Conservation (phyloP, 2,797 vertebrate genomes). For the Acanthis flammea region DNA sequence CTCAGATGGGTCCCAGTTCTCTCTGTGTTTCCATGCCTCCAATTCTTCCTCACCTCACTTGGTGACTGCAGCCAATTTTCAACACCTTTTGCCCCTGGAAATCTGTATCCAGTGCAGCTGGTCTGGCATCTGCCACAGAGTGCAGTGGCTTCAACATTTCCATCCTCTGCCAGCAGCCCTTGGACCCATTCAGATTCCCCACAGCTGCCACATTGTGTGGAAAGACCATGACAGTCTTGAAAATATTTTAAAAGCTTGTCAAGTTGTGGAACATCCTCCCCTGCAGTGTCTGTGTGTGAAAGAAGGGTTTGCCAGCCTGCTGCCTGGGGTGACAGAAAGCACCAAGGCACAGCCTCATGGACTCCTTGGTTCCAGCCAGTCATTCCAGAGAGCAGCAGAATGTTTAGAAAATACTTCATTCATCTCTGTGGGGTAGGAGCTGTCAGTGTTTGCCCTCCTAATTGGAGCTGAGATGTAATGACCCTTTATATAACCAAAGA, state of each 20-base stretch:
- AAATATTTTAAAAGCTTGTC: background rate
- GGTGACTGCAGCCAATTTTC: background rate
- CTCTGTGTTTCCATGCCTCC: background rate
- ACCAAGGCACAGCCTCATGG: background rate
- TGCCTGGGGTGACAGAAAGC: background rate
- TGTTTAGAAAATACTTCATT: background rate
- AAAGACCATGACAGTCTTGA: background rate
- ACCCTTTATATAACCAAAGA: background rate
- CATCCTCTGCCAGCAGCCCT: background rate
- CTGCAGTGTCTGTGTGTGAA: background rate
- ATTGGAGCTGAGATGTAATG: conserved; percentile 5
- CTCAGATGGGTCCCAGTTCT: background rate
- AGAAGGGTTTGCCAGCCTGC: background rate
- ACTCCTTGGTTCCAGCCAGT: background rate
- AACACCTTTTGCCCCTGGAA: background rate
- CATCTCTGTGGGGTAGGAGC: background rate
- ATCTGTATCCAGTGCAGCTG: background rate
- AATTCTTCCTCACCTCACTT: background rate
- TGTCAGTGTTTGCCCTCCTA: background rate
- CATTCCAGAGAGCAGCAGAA: background rate
- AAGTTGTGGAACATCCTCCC: background rate
- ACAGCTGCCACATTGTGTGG: background rate
- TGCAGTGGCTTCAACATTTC: background rate
- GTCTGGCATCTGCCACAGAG: background rate
- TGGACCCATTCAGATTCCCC: background rate